Evolutionary conservation across 2,797 vertebrate genomes (phyloP).

Genomic region (Peromyscus attwateri): DNA sequence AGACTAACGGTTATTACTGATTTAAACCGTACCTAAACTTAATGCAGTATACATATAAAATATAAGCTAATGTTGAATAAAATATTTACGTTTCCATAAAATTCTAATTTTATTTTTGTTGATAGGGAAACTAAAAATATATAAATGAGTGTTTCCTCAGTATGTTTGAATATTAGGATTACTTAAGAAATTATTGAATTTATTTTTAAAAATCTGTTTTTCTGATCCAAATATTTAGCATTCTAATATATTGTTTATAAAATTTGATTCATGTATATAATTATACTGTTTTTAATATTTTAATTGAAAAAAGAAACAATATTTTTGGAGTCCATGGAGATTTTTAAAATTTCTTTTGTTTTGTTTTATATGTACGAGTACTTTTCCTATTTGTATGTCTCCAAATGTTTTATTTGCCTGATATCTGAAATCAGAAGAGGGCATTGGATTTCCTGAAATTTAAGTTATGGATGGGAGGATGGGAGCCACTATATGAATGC

Average conservation of each 20-base stretch:
- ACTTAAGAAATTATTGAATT: background rate
- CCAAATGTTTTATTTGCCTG: background rate
- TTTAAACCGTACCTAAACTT: background rate
- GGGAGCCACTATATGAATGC: background rate
- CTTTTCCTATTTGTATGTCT: background rate
- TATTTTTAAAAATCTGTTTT: background rate
- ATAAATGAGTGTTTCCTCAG: background rate
- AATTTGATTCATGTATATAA: background rate
- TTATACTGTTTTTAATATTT: background rate
- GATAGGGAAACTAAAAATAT: background rate
- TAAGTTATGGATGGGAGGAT: background rate
- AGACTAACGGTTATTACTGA: background rate
- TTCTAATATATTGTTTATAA: background rate
- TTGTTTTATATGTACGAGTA: background rate
- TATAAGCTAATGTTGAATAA: no score
- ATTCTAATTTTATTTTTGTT: background rate
- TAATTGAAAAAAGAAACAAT: background rate
- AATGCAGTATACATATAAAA: background rate
- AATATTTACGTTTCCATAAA: background rate
- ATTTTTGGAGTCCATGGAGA: no score
- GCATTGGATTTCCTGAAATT: fast-evolving
- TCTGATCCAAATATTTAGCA: background rate
- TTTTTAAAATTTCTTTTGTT: background rate
- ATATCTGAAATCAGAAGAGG: background rate
- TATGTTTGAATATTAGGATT: background rate